phyloP scores from a whole-genome alignment of 92 coral and sea anemone genomes.

The Palythoa caribaeorum region DNA sequence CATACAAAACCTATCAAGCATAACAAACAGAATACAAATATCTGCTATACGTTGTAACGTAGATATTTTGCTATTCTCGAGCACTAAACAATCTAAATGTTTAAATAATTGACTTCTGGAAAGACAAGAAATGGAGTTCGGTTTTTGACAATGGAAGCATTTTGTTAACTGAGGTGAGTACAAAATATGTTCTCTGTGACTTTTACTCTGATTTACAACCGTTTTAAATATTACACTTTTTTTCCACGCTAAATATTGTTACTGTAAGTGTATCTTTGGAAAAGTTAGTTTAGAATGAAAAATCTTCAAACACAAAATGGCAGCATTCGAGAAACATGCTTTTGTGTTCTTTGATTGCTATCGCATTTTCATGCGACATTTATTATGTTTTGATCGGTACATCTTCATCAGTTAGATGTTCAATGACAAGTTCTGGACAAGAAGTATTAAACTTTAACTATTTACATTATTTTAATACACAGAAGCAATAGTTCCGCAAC shows the following conservation, averaged over 20 bases:
- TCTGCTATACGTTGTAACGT: too few relatives aligned
- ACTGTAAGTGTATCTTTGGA: not conserved
- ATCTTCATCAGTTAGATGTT: not conserved
- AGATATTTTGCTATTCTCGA: too few relatives aligned
- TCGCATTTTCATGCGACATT: not conserved
- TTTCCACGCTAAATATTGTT: conserved; percentile 1
- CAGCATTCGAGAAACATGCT: too few relatives aligned
- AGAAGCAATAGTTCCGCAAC: not conserved
- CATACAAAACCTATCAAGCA: too few relatives aligned
- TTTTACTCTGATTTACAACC: too few relatives aligned
- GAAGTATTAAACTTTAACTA: conserved; percentile 3
- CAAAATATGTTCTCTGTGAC: not conserved
- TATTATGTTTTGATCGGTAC: not conserved
- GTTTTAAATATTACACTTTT: too few relatives aligned
- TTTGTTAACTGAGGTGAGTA: not conserved
- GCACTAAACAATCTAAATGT: not conserved
- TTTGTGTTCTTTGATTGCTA: not conserved
- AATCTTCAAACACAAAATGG: too few relatives aligned
- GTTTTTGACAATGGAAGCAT: not conserved
- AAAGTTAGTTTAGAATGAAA: too few relatives aligned
- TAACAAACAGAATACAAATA: too few relatives aligned
- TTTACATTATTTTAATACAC: not conserved
- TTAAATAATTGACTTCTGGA: not conserved
- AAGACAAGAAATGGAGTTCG: not conserved
- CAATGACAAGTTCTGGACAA: not conserved